These are phyloP conservation scores for Pachyseris speciosa DNA, from an alignment of 64 coral and sea anemone genomes.

Conservation along the genomic window DNA sequence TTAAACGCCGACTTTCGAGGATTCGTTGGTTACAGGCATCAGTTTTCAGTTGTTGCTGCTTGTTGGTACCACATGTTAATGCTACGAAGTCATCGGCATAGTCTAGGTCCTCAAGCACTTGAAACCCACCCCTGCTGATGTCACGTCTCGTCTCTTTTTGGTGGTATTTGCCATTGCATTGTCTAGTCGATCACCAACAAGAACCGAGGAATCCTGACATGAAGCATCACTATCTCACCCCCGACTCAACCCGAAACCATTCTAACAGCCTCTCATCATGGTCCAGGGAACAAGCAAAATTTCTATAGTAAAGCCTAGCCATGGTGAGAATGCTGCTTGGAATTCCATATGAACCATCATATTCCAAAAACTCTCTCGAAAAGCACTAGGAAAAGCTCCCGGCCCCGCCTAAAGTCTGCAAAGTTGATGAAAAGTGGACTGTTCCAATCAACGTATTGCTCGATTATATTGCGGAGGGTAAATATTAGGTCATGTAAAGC, in stretches of 20 bases:
- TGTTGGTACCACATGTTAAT: not conserved
- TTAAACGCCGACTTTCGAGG: too few relatives aligned
- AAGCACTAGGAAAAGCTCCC: slow-evolving; percentile 21
- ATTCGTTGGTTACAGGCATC: too few relatives aligned
- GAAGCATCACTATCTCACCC: not conserved
- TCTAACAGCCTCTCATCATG: slow-evolving; percentile 3
- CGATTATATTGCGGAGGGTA: slow-evolving; percentile 36
- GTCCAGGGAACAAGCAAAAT: slow-evolving; percentile 5
- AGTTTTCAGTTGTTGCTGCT: not conserved
- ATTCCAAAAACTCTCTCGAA: not conserved
- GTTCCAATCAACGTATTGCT: slow-evolving; percentile 41
- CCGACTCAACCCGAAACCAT: slow-evolving; percentile 31
- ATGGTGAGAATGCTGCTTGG: not conserved
- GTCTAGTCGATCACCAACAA: not conserved
- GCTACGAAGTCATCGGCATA: not conserved
- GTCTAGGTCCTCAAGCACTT: not conserved
- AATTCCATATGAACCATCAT: not conserved
- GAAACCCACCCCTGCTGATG: not conserved
- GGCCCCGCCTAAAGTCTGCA: slow-evolving; percentile 22
- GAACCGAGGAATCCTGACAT: not conserved
- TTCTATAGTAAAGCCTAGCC: not conserved
- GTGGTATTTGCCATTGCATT: not conserved
- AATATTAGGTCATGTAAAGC: too few relatives aligned
- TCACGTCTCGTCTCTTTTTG: not conserved
- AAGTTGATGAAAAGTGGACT: slow-evolving; percentile 28